Conservation (phyloP, 2,797 vertebrate species). For the Rachycentron canadum region DNA sequence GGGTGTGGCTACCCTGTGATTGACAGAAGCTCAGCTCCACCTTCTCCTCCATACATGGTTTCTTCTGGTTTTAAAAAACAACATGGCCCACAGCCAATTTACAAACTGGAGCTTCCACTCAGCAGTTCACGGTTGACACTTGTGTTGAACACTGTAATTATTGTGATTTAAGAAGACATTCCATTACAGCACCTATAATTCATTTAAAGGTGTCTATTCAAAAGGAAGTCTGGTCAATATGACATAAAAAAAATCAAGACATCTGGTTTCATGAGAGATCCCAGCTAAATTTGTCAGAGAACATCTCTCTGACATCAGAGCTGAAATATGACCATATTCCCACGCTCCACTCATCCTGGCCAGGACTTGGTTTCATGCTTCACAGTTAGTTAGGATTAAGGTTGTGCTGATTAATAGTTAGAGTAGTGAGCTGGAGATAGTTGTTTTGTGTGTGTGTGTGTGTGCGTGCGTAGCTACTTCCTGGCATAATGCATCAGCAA, state of each 20-base stretch:
- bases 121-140: too few species aligned
- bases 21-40: too few species aligned
- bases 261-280: not conserved
- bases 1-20: too few species aligned
- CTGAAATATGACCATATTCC: constrained; percentile 44
- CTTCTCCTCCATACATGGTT: too few species aligned
- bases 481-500: constrained; percentile 12
- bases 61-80: too few species aligned
- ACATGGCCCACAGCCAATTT: too few species aligned
- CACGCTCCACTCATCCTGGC: constrained; percentile 42
- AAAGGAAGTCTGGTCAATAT: not conserved
- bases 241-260: not conserved
- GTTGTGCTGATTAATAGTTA: not conserved
- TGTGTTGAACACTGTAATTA: too few species aligned
- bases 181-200: not conserved
- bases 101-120: too few species aligned
- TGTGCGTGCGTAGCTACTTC: constrained; percentile 1
- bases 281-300: constrained; percentile 1
- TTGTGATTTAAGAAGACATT: too few species aligned
- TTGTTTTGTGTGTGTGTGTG: constrained; percentile 3
- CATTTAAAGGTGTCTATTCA: not conserved
- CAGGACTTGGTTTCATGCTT: not conserved
- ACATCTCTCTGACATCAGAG: constrained; percentile 17
- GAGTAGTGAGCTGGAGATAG: not conserved
- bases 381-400: not conserved